These are phyloP conservation scores for Phylloscopus trochiloides DNA, from an alignment of 2,113 vertebrate genomes.

Conservation along the genomic window DNA sequence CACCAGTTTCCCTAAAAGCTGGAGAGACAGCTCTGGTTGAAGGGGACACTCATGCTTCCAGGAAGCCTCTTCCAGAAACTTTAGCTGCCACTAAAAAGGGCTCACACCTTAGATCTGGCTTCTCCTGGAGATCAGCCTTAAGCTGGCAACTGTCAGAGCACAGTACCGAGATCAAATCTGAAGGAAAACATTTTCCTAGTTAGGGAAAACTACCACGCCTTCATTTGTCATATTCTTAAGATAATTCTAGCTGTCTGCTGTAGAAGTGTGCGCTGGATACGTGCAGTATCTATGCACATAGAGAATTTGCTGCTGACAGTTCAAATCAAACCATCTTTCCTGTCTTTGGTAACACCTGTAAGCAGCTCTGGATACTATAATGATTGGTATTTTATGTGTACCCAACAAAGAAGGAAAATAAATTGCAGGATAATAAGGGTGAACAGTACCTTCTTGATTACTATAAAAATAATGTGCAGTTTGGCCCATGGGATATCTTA, in stretches of 20 bases:
- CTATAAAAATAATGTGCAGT: neutral
- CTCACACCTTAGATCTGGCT: neutral
- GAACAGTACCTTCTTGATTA: neutral
- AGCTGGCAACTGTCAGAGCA: neutral
- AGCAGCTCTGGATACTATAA: neutral
- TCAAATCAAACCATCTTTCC: neutral
- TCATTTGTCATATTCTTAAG: slow-evolving; percentile 13
- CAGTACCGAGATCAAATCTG: neutral
- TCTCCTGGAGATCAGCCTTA: neutral
- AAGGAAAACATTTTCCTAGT: slow-evolving; percentile 9
- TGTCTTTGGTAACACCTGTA: neutral
- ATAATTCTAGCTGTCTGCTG: slow-evolving; percentile 1
- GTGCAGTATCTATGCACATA: neutral
- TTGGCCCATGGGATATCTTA: neutral
- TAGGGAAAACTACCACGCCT: neutral
- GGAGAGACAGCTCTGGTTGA: neutral
- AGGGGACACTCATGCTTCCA: neutral
- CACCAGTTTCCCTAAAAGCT: neutral
- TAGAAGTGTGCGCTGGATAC: neutral
- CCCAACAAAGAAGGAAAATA: neutral
- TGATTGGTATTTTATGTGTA: neutral
- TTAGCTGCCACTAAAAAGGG: neutral
- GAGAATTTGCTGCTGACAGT: slow-evolving; percentile 28
- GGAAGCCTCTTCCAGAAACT: neutral
- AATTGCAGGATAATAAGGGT: neutral